Evolutionary conservation across 2,113 vertebrate genomes (phyloP).

Genomic region (Lota lota): DNA sequence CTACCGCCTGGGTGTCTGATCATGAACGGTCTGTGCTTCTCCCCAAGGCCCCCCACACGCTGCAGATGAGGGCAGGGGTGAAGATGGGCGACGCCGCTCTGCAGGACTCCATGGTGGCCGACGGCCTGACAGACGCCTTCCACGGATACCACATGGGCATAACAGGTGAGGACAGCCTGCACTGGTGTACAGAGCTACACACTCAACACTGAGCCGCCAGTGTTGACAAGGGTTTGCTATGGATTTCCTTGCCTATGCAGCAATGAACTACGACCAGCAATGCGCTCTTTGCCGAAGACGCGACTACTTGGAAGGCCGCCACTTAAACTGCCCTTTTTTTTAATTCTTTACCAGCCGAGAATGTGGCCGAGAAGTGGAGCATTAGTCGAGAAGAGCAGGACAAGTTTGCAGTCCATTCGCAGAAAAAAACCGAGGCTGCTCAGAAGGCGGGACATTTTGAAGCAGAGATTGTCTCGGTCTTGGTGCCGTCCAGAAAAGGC

Average conservation of each 20-base stretch:
- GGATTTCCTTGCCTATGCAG: too few relatives aligned
- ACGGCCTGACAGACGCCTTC: constrained; percentile 92
- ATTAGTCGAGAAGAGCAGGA: constrained; percentile 89
- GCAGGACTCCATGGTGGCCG: constrained; percentile 82
- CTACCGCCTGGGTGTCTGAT: too few relatives aligned
- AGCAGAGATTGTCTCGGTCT: constrained; percentile 89
- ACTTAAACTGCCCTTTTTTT: not conserved
- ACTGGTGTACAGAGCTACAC: not conserved
- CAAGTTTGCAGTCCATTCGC: constrained; percentile 81
- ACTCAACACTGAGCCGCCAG: too few relatives aligned
- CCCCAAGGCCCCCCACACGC: constrained; percentile 84
- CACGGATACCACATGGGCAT: constrained; percentile 93
- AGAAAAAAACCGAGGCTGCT: constrained; percentile 84
- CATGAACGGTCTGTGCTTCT: not conserved
- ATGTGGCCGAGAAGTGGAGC: constrained; percentile 89
- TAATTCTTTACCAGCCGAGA: constrained; percentile 80
- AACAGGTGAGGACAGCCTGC: constrained; percentile 77
- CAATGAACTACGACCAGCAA: too few relatives aligned
- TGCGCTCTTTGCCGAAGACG: too few relatives aligned
- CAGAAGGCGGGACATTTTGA: constrained; percentile 90
- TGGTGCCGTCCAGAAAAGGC: constrained; percentile 88
- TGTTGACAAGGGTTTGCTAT: too few relatives aligned
- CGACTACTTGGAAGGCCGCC: too few relatives aligned
- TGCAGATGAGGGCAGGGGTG: constrained; percentile 86
- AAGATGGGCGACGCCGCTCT: constrained; percentile 84